Base-by-base conservation (phyloP, 2,888 invertebrate species). In the Trichacis sp. region DNA sequence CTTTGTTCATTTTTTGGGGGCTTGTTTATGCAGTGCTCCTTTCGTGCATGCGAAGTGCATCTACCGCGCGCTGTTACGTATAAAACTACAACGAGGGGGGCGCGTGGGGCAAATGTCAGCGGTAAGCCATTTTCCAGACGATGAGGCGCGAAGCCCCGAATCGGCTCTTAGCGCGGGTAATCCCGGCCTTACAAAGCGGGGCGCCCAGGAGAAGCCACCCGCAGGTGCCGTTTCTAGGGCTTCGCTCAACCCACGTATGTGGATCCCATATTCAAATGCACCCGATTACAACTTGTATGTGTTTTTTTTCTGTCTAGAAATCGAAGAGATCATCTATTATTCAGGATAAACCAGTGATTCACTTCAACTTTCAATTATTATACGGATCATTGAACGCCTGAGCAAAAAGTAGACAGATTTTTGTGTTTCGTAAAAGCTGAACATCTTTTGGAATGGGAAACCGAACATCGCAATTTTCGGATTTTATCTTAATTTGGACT, bases 61-160 rank as follows among this genome's bases (percentile, higher is more conserved):
- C 64, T 50, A 59, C 57, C 66, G 57, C 52, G 55, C 69, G 57
- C 56, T 46, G 61, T 60, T 64, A 53, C 48, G 48, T 42, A 29
- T n/a, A 9, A 33, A n/a, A 9, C 33, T 6, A 33, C n/a, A n/a
- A 15, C 14, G 40, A 9, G 33, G 45, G 14, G 58, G 53, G 61
- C 64, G 58, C 14, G 54, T 59, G 67, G 71, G 69, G 81, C 77
- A 77, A 80, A 80, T 82, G 80, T 80, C 81, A 83, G 82, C 83
- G 75, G 82, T 84, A 84, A 84, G 83, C 84, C 81, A 84, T 84
- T 84, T 84, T 84, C 84, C 84, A 83, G 84, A 84, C 84, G 83
- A 84, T 84, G 84, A 84, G 80, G 81, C 82, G 81, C 81, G 82
- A 82, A 82, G 82, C 82, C 82, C 80, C 72, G 75, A 73, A 74